phyloP scores from a whole-genome alignment of 2,113 vertebrate genomes.

The Arvicanthis niloticus region DNA sequence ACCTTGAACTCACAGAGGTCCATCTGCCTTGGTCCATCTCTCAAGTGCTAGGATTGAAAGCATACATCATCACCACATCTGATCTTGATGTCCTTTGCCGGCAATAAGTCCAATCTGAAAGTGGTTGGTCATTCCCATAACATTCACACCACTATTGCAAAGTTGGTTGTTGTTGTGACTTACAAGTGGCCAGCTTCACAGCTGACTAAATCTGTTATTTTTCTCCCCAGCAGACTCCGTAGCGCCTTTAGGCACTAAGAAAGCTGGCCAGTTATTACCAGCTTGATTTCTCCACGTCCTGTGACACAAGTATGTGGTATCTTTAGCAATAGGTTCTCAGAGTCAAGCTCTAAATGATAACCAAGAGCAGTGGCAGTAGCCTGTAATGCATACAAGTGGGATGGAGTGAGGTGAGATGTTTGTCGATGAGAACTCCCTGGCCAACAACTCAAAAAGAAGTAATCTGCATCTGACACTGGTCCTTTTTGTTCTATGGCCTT shows the following conservation, averaged over 20 bases:
- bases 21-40: not conserved
- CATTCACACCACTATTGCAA: not conserved
- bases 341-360: not conserved
- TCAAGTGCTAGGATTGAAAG: not conserved
- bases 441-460: not conserved
- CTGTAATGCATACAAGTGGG: not conserved
- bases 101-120: not conserved
- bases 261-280: not conserved
- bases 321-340: not conserved
- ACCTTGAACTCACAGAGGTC: not conserved
- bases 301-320: not conserved
- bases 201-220: not conserved
- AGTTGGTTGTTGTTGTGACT: not conserved
- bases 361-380: not conserved
- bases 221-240: not conserved
- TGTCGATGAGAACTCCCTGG: not conserved
- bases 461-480: not conserved
- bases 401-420: not conserved
- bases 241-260: not conserved
- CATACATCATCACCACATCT: not conserved
- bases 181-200: not conserved
- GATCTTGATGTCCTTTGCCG: not conserved
- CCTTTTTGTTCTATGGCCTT: not conserved
- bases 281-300: not conserved
- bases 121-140: not conserved